Evolutionary conservation across 2,888 invertebrate genomes (phyloP), one percentile per base, ranked within the genome.

Genomic region (Pollenia labialis): DNA sequence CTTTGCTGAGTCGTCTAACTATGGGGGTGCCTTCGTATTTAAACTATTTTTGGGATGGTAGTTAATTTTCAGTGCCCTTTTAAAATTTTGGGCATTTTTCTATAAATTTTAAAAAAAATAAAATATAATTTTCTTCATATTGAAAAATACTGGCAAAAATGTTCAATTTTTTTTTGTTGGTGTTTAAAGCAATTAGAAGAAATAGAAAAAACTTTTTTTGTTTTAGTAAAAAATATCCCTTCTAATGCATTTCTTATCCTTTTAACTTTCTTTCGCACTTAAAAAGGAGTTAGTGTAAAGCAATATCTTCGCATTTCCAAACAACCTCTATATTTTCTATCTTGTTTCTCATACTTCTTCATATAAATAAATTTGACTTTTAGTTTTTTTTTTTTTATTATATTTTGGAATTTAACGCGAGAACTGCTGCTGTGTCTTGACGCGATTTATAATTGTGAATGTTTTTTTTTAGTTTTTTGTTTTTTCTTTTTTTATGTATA

Each of bases 381-480:
- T 66, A 6, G 54, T 11, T 42, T 64, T 50, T 64, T 64, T 50
- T 64, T 32, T 50, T 56, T 71, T 64, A 74, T 42, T 52, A 60
- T 68, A 48, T 68, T 75, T 76, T 72, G 6, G 32, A 64, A 44
- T 71, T 77, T 58, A 82, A 85, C 72, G 87, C 87, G 87, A 81
- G 85, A 85, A 87, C 87, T 84, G 74, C 87, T 87, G 87, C 87
- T 87, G 87, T 87, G 87, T 50, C 77, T 87, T 87, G 87, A 87
- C 87, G 84, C 87, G 81, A 54, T 87, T 87, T 87, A 77, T 87
- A 85, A 79, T 87, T 85, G 82, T 85, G 79, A 74, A 80, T 74
- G 71, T 76, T 76, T 18, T 87, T 87, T 69, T 80, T 46, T 76
- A 42, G 58, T 69, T 52, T 44, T 69, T 72, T 48, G 2, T 48